Base-by-base conservation (phyloP, 2,797 vertebrate species). In the Amniataba percoides region DNA sequence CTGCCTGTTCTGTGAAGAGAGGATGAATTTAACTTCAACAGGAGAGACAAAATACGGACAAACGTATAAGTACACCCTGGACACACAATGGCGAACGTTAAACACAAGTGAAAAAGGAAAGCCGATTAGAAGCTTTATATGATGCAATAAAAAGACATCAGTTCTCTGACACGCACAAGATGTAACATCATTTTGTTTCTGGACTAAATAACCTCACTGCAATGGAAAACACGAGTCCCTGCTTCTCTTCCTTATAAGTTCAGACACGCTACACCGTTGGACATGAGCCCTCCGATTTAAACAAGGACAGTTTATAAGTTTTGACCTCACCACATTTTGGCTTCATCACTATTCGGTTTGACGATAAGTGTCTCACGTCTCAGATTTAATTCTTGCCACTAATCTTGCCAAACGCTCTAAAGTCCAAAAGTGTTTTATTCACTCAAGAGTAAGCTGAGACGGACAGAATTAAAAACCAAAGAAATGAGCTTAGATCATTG, bases 1-100 rank as follows among this genome's bases (percentile, higher is more conserved):
- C 0, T 2, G 18, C 55, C 6, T 80, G 53, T 48, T 9, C 88
- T 88, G 75, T 40, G n/a, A 34, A 31, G 43, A 82, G 16, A 66
- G 11, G 23, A 52, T 8, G 10, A 11, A 34, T 7, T 56, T 39
- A 36, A 68, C 16, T 18, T 31, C 1, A 60, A 51, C 48, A 64
- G 11, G 39, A 4, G 49, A 4, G 0, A 25, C 23, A 59, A 13
- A 52, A 48, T 13, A 34, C 43, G 52, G n/a, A 53, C 16, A 57
- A 42, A 71, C n/a, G n/a, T n/a, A n/a, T n/a, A n/a, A 23, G 0
- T 3, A 15, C 9, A 58, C 12, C 31, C 8, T 59, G 11, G 31
- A 27, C 27, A 53, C 45, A 16, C 3, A 36, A 34, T 34, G 8
- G 18, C 8, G 16, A 43, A 51, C 21, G 1, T 25, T 5, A 58